A percentile compares a stretch with the other conserved stretches of the same genome.
Evolutionary conservation across 2,797 vertebrate species (phyloP).

Genomic region (Ctenosaura bakeri): DNA sequence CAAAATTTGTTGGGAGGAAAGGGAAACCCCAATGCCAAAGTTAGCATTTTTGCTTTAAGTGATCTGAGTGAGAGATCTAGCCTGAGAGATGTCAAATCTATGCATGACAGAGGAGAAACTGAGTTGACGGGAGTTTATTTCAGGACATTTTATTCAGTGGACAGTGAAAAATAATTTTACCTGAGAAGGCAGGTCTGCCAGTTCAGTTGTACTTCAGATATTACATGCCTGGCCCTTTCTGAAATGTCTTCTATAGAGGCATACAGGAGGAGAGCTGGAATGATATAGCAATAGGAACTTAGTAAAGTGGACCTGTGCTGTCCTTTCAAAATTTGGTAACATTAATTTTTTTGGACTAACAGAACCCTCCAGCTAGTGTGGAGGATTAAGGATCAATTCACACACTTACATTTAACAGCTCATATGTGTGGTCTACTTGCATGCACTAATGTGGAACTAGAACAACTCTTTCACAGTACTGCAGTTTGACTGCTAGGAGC

Average conservation of each 20-base stretch:
- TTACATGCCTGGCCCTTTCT: slow-evolving; percentile 54
- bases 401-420: not conserved
- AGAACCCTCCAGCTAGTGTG: no score
- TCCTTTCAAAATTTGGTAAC: not conserved
- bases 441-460: not conserved
- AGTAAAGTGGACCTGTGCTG: fast-evolving
- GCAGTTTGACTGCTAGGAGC: not conserved
- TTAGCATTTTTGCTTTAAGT: slow-evolving; percentile 45
- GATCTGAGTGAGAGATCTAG: not conserved
- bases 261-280: not conserved
- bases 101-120: not conserved
- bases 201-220: slow-evolving; percentile 41
- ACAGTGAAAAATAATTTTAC: slow-evolving; percentile 52
- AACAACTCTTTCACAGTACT: not conserved
- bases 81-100: not conserved
- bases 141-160: slow-evolving; percentile 50
- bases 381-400: no score
- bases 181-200: slow-evolving; percentile 33
- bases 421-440: not conserved
- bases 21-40: slow-evolving; percentile 42
- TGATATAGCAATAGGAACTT: not conserved
- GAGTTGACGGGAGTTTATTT: slow-evolving; percentile 44
- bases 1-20: slow-evolving; percentile 9
- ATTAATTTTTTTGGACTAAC: not conserved
- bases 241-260: slow-evolving; percentile 44